Conservation (phyloP, 2,888 invertebrate species). For the Brenthis daphne region DNA sequence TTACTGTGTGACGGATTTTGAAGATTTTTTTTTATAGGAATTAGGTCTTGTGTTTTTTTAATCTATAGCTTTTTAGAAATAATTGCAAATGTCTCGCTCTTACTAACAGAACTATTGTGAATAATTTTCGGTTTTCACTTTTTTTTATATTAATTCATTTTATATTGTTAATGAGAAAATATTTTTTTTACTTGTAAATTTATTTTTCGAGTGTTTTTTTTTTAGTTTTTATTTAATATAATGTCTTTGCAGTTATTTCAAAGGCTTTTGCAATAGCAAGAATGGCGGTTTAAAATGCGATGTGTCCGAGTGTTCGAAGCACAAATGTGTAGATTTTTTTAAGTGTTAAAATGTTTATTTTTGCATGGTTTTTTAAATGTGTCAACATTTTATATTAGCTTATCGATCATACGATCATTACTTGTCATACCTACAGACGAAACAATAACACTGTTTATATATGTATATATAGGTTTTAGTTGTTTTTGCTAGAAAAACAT, state of each 20-base stretch:
- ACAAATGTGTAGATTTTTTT: slow-evolving; percentile 36
- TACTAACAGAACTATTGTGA: not conserved
- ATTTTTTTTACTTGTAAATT: not conserved
- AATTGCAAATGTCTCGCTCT: slow-evolving; percentile 20
- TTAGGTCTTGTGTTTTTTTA: slow-evolving; percentile 29
- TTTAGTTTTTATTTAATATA: not conserved
- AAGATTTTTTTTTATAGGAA: slow-evolving; percentile 12
- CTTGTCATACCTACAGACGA: slow-evolving; percentile 1
- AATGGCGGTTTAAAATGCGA: slow-evolving; percentile 40
- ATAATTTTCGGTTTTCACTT: not conserved
- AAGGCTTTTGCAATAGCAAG: slow-evolving; percentile 36
- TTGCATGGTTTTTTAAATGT: slow-evolving; percentile 5
- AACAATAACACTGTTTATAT: not conserved
- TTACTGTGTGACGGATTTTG: slow-evolving; percentile 30
- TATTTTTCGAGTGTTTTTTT: not conserved
- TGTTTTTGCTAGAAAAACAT: not conserved
- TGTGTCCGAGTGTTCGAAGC: slow-evolving; percentile 31
- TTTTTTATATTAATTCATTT: too few relatives aligned
- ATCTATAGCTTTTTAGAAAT: slow-evolving; percentile 33
- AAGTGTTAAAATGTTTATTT: slow-evolving; percentile 29
- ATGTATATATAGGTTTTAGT: not conserved
- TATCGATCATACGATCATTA: slow-evolving; percentile 7
- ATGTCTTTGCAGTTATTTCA: slow-evolving; percentile 40
- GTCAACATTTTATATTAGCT: slow-evolving; percentile 21
- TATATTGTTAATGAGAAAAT: too few relatives aligned